Evolutionary conservation across 1,140 invertebrate genomes (phyloP), one percentile per base, ranked within the genome.

Genomic region (Camponotus floridanus): DNA sequence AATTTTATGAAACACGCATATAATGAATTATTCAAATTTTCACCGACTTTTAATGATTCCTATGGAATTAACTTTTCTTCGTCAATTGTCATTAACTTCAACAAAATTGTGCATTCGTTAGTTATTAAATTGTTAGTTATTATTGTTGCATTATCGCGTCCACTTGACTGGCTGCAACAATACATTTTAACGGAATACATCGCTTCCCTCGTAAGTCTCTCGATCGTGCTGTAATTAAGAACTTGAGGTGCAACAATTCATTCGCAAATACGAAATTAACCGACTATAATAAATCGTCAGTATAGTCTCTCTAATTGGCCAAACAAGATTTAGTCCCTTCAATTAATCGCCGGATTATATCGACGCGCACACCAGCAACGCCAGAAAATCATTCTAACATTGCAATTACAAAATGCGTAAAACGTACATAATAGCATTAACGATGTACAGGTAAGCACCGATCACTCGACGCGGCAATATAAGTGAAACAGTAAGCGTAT

Each of bases 401-500:
- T 11, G 39, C 15, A 70, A 31, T 21, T 11, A 26, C 39, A 57
- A 31, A 87, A 76, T 87, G 57, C 36, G 42, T 42, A 39, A 74
- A 84, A 84, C 57, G 57, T 59, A 33, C 67, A 62, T 76, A 74
- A 85, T 36, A 67, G 80, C 31, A 65, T 85, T 76, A 80, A 21
- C 73, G 68, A 80, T 62, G 57, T 83, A 73, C 73, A 85, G 55
- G 76, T 74, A 61, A 74, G 71, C 70, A 31, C 21, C 42, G 65
- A 62, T 89, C 83, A 80, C 64, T 88, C 76, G 61, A 51, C 57
- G 57, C 74, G 81, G 87, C 62, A 86, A 76, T 51, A 51, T 88
- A 89, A 74, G 68, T 83, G 68, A 73, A 59, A 89, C 45, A 68
- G 45, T 31, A 39, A 67, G 62, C 62, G 55, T 68, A 88, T 88